Base-by-base conservation (phyloP, 2,113 vertebrate species). In the Atlantisia rogersi region DNA sequence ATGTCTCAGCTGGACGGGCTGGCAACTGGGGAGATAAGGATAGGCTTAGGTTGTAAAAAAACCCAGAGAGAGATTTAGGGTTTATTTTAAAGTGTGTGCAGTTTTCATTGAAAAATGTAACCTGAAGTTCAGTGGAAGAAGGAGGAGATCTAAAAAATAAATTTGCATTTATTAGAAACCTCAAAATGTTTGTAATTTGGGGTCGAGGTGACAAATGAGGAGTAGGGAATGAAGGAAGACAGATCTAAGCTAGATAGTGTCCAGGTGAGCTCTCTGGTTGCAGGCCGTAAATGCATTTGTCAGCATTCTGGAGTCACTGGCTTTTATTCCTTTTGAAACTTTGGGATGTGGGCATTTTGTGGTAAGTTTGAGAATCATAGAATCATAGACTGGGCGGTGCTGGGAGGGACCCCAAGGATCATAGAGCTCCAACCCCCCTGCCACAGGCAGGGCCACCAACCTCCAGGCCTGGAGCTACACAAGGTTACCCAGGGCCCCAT, bases 191-290 rank as follows among this genome's bases (percentile, higher is more conserved):
- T 20, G 50, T 32, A 56, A 2, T 35, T 71, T 44, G 81, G 87
- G 92, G 56, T 90, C 82, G 79, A 77, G 28, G n/a, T 20, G 58
- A 75, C 5, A 25, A 67, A 77, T 0, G 15, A 29, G n/a, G 58
- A 65, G 44, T 8, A 50, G 29, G 29, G 44, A 48, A 56, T 44
- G 5, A 74, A 37, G 55, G 4, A 11, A 15, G 85, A 5, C n/a
- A 15, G 50, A 6, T 37, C 52, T 8, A 15, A n/a, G 0, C 14
- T 9, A 3, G 13, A 26, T 0, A 12, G 2, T 16, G n/a, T 28
- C 10, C 3, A 28, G 40, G 3, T 2, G 64, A 58, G 12, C 15
- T 59, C 52, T 25, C 65, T 20, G 9, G 12, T 5, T 20, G 28
- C 9, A 52, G 42, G 35, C 44, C 25, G 11, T 11, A 14, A 65